Base-by-base conservation (phyloP, 2,797 vertebrate species). In the Cetoscarus ocellatus region DNA sequence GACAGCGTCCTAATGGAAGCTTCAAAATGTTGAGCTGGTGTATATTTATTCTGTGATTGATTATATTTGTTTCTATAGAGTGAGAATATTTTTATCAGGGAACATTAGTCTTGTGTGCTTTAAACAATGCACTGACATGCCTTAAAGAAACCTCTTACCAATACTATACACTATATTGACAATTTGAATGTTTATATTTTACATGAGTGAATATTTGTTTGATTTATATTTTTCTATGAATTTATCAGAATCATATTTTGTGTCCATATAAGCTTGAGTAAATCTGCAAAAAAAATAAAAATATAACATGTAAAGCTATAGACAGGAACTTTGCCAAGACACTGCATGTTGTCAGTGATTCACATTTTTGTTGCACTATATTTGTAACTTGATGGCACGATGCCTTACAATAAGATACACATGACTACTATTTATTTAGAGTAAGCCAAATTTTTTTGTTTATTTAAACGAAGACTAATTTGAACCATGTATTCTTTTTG, bases 131-230 rank as follows among this genome's bases (percentile, higher is more conserved):
- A 45, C 15, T 56, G 9, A 54, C 36, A 17, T 67, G 78, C 80
- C 80, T 85, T 80, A 73, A 62, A n/a, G 1, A 50, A 35, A 83
- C 50, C 38, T 10, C 3, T 3, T 6, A 18, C 0, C 3, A 15
- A 51, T 19, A 34, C 27, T 68, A 1, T 47, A 2, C 13, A 17
- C 9, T 12, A 5, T 0, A 64, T 42, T 42, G 1, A 57, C 19
- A 51, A 15, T 15, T 18, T 59, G 5, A 1, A n/a, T 58, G 7
- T 43, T 10, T 54, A 36, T 5, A 47, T 0, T 17, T 3, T 45
- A 58, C 43, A 44, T 3, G 38, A 15, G 11, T 9, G 43, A 62
- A 18, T 56, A 49, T 60, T 18, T 76, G n/a, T 56, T 36, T 64
- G 6, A 8, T 52, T 43, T 3, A 7, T 17, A 36, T 13, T 19